Evolutionary conservation across 2,888 invertebrate species (phyloP).

Genomic region (Doris montereyensis): DNA sequence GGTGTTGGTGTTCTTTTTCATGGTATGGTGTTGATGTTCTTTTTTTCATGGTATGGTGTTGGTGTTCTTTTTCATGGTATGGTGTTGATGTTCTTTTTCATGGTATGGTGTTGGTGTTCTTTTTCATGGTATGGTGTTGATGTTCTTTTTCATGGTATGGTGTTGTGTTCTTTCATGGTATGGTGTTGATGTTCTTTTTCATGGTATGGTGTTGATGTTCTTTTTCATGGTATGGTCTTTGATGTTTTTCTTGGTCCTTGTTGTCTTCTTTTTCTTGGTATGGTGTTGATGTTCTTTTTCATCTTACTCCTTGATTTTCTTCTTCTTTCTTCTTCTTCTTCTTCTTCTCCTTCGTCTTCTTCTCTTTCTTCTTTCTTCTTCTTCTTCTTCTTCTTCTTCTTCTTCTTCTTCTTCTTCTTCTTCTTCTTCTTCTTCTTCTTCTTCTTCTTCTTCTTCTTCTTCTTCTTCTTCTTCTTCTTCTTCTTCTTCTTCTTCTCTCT

Average conservation of each 20-base stretch:
- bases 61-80: too few relatives aligned
- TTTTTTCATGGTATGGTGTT: too few relatives aligned
- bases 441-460: neutral
- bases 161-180: too few relatives aligned
- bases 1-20: too few relatives aligned
- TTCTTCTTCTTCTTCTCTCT: neutral
- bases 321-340: neutral
- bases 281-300: too few relatives aligned
- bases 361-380: constrained; percentile 1
- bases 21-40: too few relatives aligned
- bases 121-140: too few relatives aligned
- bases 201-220: too few relatives aligned
- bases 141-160: too few relatives aligned
- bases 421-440: neutral
- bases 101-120: too few relatives aligned
- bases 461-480: neutral
- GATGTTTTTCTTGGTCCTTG: neutral
- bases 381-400: neutral
- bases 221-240: neutral
- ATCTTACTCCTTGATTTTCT: neutral
- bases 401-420: neutral
- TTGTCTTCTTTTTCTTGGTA: neutral
- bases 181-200: too few relatives aligned
- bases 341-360: neutral
- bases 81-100: too few relatives aligned